A percentile compares a stretch with the other conserved stretches of the same genome.
These are phyloP conservation scores for Alosa sapidissima DNA, from an alignment of 2,797 vertebrate genomes.

Conservation along the genomic window DNA sequence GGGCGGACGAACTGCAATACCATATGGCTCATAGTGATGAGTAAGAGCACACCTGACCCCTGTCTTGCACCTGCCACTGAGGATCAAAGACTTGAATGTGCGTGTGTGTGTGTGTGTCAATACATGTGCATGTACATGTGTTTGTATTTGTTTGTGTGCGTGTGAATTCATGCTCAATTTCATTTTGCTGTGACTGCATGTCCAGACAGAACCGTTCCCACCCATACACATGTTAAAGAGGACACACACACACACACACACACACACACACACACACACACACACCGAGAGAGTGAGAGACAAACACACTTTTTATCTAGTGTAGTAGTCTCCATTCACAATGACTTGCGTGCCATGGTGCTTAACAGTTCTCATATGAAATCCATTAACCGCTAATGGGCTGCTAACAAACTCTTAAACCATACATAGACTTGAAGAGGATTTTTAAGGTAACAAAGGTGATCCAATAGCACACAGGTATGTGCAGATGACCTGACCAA, in stretches of 20 bases:
- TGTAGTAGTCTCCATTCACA: background rate
- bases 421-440: background rate
- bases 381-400: too few relatives aligned
- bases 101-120: constrained; percentile 29
- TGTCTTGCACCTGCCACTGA: constrained; percentile 81
- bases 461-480: background rate
- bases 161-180: background rate
- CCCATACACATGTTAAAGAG: background rate
- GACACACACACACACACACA: background rate
- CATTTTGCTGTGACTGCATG: background rate
- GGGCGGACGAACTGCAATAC: constrained; percentile 53
- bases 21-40: constrained; percentile 65
- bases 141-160: background rate
- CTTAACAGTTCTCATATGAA: too few relatives aligned
- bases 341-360: background rate
- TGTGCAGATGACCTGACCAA: background rate
- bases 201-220: constrained; percentile 1
- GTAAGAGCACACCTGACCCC: constrained; percentile 74
- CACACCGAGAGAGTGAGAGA: background rate
- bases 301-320: background rate
- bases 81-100: constrained; percentile 62
- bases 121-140: background rate
- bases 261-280: background rate
- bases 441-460: background rate
- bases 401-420: background rate